These are phyloP conservation scores for Tipula lateralis DNA, from an alignment of 2,888 invertebrate species.

Conservation along the genomic window DNA sequence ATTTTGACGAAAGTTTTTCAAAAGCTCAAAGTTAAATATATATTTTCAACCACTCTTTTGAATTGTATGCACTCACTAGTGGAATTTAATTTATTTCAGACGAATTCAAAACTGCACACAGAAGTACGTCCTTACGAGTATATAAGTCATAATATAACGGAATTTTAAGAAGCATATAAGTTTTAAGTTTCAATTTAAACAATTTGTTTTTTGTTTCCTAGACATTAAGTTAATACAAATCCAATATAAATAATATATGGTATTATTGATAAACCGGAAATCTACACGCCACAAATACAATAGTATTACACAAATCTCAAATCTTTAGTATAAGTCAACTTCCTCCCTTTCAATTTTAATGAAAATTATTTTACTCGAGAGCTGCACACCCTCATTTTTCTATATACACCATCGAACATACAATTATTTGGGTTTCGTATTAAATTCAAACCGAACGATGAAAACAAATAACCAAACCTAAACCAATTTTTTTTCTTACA, in stretches of 20 bases:
- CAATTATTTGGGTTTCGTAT: not conserved
- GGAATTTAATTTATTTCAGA: not conserved
- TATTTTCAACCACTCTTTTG: not conserved
- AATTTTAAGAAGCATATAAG: not conserved
- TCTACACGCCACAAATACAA: not conserved
- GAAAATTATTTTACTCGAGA: not conserved
- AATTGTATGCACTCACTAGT: not conserved
- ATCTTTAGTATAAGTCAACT: not conserved
- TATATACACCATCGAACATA: not conserved
- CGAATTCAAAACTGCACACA: not conserved
- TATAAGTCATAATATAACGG: not conserved
- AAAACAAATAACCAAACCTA: not conserved
- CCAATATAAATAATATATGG: not conserved
- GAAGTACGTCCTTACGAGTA: not conserved
- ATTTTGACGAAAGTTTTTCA: not conserved
- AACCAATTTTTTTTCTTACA: not conserved
- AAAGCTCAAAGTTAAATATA: not conserved
- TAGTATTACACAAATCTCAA: not conserved
- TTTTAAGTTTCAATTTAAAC: not conserved
- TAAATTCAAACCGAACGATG: not conserved
- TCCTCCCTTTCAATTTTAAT: conserved; percentile 11
- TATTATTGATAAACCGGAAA: not conserved
- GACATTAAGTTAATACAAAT: not conserved
- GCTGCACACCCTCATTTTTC: not conserved
- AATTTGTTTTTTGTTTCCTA: not conserved